phyloP scores from a whole-genome alignment of 1,140 invertebrate species.

The Zaprionus ghesquierei region DNA sequence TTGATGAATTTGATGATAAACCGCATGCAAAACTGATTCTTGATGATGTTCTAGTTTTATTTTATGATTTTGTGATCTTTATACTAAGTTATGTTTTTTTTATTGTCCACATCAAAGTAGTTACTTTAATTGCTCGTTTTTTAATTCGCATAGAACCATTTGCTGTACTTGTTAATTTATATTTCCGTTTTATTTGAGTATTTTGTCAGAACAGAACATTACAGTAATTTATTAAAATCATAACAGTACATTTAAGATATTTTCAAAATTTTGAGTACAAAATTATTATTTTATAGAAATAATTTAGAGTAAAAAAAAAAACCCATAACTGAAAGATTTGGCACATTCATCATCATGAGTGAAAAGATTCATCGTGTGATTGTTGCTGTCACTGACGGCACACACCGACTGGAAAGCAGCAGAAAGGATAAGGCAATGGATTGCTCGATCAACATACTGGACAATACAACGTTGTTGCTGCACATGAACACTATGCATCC shows the following conservation, averaged over 20 bases:
- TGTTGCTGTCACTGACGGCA: constrained; percentile 46
- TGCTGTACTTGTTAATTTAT: too few species aligned
- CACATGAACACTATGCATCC: constrained; percentile 7
- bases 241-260: background rate
- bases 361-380: constrained; percentile 48
- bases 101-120: too few species aligned
- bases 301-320: background rate
- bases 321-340: too few species aligned
- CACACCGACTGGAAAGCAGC: constrained; percentile 4
- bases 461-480: constrained; percentile 41
- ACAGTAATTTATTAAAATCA: background rate
- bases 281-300: constrained; percentile 6
- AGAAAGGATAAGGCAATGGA: constrained; percentile 5
- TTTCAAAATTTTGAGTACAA: constrained; percentile 39
- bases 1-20: constrained; percentile 10
- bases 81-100: background rate
- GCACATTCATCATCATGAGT: background rate
- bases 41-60: background rate
- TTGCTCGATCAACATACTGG: constrained; percentile 44
- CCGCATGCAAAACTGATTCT: background rate
- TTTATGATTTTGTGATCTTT: background rate
- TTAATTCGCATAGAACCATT: too few species aligned
- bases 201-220: too few species aligned
- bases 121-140: background rate
- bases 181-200: too few species aligned